Percentiles rank a stretch among this genome's conserved stretches.
Conservation (phyloP, 2,888 invertebrate species). For the Eupithecia abbreviata region DNA sequence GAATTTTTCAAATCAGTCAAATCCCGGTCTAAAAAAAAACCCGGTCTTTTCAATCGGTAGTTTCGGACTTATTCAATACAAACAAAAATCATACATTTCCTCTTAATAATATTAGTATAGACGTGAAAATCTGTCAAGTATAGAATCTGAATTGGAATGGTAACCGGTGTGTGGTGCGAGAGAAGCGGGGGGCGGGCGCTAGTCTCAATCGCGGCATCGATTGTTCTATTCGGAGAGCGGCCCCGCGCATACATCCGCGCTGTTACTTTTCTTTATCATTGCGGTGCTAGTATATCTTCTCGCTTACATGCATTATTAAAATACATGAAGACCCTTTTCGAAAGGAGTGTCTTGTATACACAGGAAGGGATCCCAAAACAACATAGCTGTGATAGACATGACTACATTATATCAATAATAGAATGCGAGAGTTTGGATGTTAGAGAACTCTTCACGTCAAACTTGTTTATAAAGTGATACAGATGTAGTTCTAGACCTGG, state of each 20-base stretch:
- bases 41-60: too few relatives aligned
- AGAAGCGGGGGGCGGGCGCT: background rate
- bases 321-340: background rate
- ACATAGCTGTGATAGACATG: too few relatives aligned
- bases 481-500: background rate
- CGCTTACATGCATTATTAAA: background rate
- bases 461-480: too few relatives aligned
- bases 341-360: background rate
- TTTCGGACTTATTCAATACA: too few relatives aligned
- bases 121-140: background rate
- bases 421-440: background rate
- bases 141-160: background rate
- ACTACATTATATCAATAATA: background rate
- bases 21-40: too few relatives aligned
- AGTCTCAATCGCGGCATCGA: background rate
- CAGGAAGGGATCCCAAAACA: background rate
- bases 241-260: background rate
- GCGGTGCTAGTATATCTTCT: background rate
- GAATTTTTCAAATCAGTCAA: too few relatives aligned
- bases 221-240: background rate
- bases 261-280: too few relatives aligned
- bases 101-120: too few relatives aligned
- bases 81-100: too few relatives aligned
- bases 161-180: background rate
- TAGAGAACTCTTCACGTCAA: background rate